Base-by-base conservation (phyloP, 2,113 vertebrate species). In the Nerophis ophidion region DNA sequence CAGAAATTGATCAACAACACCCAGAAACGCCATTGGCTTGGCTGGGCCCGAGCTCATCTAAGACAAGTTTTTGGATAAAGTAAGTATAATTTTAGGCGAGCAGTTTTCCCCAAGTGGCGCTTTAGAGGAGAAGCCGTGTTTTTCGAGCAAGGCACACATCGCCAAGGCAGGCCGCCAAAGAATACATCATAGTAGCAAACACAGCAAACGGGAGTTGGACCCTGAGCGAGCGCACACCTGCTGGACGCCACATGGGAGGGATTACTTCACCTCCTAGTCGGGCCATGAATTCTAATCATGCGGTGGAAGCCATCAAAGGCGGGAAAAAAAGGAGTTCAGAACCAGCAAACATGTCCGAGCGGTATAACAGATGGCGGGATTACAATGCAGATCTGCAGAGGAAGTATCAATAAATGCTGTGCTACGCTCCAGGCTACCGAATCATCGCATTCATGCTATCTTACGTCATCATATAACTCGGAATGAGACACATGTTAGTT, bases 1-100 rank as follows among this genome's bases (percentile, higher is more conserved):
- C 26, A 4, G 3, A 2, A 3, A 3, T 26, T 26, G 1, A 26
- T 26, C 26, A 26, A 26, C 26, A 26, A 26, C 26, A 26, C 26
- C 26, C 26, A 26, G 26, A 26, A 26, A 26, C 26, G 26, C 26
- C 26, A 4, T 3, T 4, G 26, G 26, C 26, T 26, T 26, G 3
- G 26, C 26, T 26, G 26, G 26, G 26, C 26, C 26, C 26, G 26
- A 26, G 76, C 85, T 86, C 84, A 45, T 70, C 87, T 82, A n/a
- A n/a, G n/a, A n/a, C n/a, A n/a, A n/a, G n/a, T n/a, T n/a, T n/a
- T n/a, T n/a, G n/a, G n/a, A n/a, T n/a, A n/a, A n/a, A n/a, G n/a
- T n/a, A n/a, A n/a, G n/a, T 80, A 79, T 86, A 79, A 89, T 88
- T 90, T 87, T 86, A 60, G 72, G 81, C 84, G 70, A 4, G 65